Conservation (phyloP, 2,113 vertebrate species). For the Zapus hudsonius region DNA sequence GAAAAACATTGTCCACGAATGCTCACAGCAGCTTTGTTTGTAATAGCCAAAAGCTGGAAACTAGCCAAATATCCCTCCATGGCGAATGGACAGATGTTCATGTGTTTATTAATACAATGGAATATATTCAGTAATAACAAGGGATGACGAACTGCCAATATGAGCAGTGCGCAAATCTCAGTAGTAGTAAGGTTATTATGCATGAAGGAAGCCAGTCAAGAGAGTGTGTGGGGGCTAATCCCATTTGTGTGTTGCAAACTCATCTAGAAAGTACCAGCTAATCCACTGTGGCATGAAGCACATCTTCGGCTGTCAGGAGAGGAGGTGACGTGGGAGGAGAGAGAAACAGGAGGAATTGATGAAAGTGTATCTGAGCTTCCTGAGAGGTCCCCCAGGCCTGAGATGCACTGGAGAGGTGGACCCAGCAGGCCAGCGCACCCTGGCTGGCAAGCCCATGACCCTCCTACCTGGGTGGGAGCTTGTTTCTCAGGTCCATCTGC, state of each 20-base stretch:
- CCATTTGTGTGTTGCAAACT: neutral
- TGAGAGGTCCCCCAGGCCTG: rapidly evolving
- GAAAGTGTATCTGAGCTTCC: neutral
- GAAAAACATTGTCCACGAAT: neutral
- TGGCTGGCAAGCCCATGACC: neutral
- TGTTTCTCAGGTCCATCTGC: conserved; percentile 56
- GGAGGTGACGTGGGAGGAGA: neutral
- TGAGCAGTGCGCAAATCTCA: neutral
- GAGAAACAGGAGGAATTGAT: neutral
- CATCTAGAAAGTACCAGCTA: neutral
- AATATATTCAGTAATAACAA: neutral
- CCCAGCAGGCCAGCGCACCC: rapidly evolving
- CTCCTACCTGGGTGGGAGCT: conserved; percentile 82
- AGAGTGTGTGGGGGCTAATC: neutral
- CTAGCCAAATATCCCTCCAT: neutral
- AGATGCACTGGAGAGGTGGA: neutral
- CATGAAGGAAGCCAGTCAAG: neutral
- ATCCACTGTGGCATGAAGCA: neutral
- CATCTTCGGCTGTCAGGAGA: neutral
- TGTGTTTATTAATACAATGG: neutral
- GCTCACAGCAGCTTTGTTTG: neutral
- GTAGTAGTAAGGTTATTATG: neutral
- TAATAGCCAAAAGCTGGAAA: neutral
- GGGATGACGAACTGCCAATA: neutral
- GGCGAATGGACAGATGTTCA: neutral